phyloP scores from a whole-genome alignment of 2,797 vertebrate genomes.

The Dendrocincla tyrannina region DNA sequence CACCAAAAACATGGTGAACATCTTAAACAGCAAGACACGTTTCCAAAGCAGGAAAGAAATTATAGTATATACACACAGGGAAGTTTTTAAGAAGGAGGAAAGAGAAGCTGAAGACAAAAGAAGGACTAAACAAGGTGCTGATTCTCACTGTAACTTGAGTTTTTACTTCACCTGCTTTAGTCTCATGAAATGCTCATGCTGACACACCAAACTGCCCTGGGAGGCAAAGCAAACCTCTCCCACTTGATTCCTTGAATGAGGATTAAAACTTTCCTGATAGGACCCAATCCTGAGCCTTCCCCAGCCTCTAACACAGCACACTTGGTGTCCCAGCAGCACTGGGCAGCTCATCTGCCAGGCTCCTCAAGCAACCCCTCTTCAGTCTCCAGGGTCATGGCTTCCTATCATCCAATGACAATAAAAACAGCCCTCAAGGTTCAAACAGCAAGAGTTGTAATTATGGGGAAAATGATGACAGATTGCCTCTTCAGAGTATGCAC shows the following conservation, averaged over 20 bases:
- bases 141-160: neutral
- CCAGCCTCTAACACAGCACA: neutral
- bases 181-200: neutral
- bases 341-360: neutral
- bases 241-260: neutral
- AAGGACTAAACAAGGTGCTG: neutral
- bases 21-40: neutral
- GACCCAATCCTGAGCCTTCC: neutral
- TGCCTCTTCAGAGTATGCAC: neutral
- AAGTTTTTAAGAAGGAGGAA: neutral
- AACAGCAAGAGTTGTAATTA: neutral
- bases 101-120: neutral
- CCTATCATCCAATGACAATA: neutral
- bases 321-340: neutral
- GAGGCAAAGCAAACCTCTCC: neutral
- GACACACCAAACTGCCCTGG: neutral
- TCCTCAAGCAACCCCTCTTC: neutral
- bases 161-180: neutral
- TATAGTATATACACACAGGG: neutral
- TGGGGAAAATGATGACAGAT: neutral
- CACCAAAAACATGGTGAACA: neutral
- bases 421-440: neutral
- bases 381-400: neutral
- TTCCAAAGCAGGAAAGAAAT: neutral
- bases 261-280: neutral